A percentile compares a stretch with the other conserved stretches of the same genome.
phyloP scores from a whole-genome alignment of 37 sponge, comb jelly and placozoan species.

The Lycopodina hypogea region DNA sequence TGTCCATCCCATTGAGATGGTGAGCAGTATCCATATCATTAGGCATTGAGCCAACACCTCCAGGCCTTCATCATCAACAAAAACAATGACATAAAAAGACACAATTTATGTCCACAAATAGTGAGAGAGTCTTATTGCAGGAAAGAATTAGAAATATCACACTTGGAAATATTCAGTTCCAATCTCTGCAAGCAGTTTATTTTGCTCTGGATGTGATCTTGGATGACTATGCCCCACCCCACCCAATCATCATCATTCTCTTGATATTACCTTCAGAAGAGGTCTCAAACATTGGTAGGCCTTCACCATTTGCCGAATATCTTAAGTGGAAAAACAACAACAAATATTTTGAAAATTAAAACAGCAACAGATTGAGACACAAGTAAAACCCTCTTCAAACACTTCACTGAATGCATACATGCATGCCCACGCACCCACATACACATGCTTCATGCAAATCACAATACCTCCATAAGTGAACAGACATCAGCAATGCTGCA shows the following conservation, averaged over 20 bases:
- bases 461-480: slow-evolving; percentile 61
- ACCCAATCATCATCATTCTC: too few relatives aligned
- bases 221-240: too few relatives aligned
- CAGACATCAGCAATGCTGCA: slow-evolving; percentile 49
- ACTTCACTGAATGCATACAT: too few relatives aligned
- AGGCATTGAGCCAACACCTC: slow-evolving; percentile 62
- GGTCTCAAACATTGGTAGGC: slow-evolving; percentile 35
- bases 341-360: not conserved
- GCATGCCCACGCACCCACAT: not conserved
- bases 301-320: slow-evolving; percentile 48
- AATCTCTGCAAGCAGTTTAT: too few relatives aligned
- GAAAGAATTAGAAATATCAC: too few relatives aligned
- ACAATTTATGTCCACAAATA: not conserved
- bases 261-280: slow-evolving; percentile 48
- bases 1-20: slow-evolving; percentile 70
- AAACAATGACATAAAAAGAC: not conserved
- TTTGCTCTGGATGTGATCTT: too few relatives aligned
- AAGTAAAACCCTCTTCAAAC: too few relatives aligned
- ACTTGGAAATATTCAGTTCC: too few relatives aligned
- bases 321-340: slow-evolving; percentile 1
- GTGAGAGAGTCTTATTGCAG: too few relatives aligned
- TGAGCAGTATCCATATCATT: slow-evolving; percentile 67
- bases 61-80: slow-evolving; percentile 12
- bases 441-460: too few relatives aligned
- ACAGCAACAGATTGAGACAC: not conserved